Evolutionary conservation across 2,888 invertebrate genomes (phyloP).

Genomic region (Callyntrura sp.): DNA sequence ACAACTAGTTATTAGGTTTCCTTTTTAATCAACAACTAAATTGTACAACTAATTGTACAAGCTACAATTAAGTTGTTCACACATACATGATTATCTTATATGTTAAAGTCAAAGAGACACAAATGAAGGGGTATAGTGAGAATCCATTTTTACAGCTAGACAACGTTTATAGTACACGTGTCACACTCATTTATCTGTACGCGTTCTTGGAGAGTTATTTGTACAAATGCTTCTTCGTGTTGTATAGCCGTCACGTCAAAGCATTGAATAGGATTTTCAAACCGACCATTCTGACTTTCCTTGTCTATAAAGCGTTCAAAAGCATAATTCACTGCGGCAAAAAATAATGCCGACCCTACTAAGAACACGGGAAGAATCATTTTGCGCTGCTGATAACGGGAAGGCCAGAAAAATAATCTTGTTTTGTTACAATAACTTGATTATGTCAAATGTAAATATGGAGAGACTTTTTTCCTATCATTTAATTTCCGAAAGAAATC

Average conservation of each 20-base stretch:
- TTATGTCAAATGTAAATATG: not conserved
- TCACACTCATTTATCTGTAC: not conserved
- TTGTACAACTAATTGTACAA: too few relatives aligned
- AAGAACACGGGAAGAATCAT: conserved; percentile 73
- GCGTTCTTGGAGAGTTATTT: not conserved
- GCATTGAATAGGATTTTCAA: conserved; percentile 23
- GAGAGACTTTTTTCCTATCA: too few relatives aligned
- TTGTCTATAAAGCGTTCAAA: conserved; percentile 57
- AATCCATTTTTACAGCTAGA: not conserved
- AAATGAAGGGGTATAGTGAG: not conserved
- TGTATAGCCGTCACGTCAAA: not conserved
- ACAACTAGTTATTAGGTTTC: too few relatives aligned
- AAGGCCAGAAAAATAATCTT: too few relatives aligned
- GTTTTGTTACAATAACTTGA: not conserved
- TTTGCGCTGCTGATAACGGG: too few relatives aligned
- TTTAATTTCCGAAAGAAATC: too few relatives aligned
- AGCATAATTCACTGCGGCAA: conserved; percentile 73
- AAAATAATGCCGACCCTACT: conserved; percentile 68
- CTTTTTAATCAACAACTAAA: too few relatives aligned
- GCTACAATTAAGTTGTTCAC: too few relatives aligned
- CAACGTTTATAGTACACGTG: not conserved
- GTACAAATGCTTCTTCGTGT: not conserved
- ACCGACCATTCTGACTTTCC: conserved; percentile 4
- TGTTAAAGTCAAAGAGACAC: too few relatives aligned
- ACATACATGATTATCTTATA: not conserved